Percentiles rank a stretch among this genome's conserved stretches.
Evolutionary conservation across 2,888 invertebrate species (phyloP).

Genomic region (Cyclophora albipunctata): DNA sequence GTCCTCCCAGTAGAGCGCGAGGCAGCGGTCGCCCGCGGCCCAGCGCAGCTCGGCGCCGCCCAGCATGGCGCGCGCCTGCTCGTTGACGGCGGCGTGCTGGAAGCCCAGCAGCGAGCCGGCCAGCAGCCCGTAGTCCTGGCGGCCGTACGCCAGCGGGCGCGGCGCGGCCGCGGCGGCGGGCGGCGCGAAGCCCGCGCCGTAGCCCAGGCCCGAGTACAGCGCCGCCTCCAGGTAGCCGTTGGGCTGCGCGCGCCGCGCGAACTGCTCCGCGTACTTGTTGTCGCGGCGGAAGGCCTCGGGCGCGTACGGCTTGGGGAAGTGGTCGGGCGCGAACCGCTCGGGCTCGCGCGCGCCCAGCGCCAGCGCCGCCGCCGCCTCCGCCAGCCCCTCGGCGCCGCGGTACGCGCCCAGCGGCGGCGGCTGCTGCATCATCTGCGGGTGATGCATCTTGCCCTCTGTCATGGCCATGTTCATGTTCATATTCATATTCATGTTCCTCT

Average conservation of each 20-base stretch:
- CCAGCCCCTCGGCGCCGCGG: conserved; percentile 12
- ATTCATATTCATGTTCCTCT: conserved; percentile 38
- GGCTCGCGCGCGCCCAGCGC: conserved; percentile 6
- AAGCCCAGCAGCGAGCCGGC: conserved; percentile 62
- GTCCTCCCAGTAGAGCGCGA: conserved; percentile 96
- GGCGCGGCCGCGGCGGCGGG: conserved; percentile 17
- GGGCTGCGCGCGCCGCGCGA: conserved; percentile 40
- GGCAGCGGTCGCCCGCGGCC: conserved; percentile 87
- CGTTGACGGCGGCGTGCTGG: conserved; percentile 69
- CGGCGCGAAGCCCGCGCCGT: conserved; percentile 23
- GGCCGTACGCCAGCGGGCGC: conserved; percentile 24
- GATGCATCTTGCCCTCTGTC: conserved; percentile 33
- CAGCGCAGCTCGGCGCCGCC: conserved; percentile 77
- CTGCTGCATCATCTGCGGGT: conserved; percentile 17
- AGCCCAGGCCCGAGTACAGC: conserved; percentile 42
- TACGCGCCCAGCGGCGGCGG: conserved; percentile 2
- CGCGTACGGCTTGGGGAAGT: conserved; percentile 9
- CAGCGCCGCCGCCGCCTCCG: conserved; percentile 18
- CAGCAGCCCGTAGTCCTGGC: conserved; percentile 39
- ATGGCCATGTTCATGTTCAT: conserved; percentile 35
- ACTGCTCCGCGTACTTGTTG: conserved; percentile 54
- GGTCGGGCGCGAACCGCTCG: conserved; percentile 12
- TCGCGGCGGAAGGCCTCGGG: conserved; percentile 14
- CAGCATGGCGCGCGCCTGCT: conserved; percentile 70
- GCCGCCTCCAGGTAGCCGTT: conserved; percentile 53